Base-by-base conservation (phyloP, 2,797 vertebrate species). In the Enteromius paludinosus region DNA sequence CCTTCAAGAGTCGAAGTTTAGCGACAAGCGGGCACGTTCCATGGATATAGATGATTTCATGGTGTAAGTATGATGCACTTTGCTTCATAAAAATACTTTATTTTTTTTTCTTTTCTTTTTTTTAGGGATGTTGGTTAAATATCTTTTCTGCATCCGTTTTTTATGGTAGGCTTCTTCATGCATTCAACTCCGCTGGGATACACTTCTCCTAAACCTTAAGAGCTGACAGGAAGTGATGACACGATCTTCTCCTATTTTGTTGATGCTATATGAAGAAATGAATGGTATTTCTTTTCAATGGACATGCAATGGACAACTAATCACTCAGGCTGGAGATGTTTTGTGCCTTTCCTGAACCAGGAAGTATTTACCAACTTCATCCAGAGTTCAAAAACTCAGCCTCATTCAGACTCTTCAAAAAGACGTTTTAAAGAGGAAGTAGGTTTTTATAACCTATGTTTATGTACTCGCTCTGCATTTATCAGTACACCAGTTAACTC, bases 41-140 rank as follows among this genome's bases (percentile, higher is more conserved):
- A 99, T 99, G 97, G 98, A 99, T 90, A 98, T 97, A 30, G 98
- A 99, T 89, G 97, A 99, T 87, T 99, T 99, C 88, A 97, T 99
- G 93, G 94, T 97, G 97, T 99, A 96, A 94, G 91, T 89, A 52
- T 49, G 81, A 12, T 61, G 17, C 2, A 0, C 1, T 6, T 25
- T 28, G 20, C 10, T 33, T 30, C 15, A 47, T 18, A n/a, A 49
- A 33, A 56, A 64, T 25, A 18, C 20, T 33, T 33, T 77, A 43
- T 59, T 17, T 47, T 47, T 10, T 2, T 41, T 41, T 9, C 2
- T 9, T 41, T 41, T 10, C 11, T 41, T 56, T 45, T 17, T 47
- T 47, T 10, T 3, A 9, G 18, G 20, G 30, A 8, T 4, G 14
- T 38, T 54, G 10, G 8, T 79, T 25, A 56, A 81, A n/a, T 25